These are phyloP conservation scores for Cyrtodaria siliqua DNA, from an alignment of 2,888 invertebrate genomes.

Conservation along the genomic window DNA sequence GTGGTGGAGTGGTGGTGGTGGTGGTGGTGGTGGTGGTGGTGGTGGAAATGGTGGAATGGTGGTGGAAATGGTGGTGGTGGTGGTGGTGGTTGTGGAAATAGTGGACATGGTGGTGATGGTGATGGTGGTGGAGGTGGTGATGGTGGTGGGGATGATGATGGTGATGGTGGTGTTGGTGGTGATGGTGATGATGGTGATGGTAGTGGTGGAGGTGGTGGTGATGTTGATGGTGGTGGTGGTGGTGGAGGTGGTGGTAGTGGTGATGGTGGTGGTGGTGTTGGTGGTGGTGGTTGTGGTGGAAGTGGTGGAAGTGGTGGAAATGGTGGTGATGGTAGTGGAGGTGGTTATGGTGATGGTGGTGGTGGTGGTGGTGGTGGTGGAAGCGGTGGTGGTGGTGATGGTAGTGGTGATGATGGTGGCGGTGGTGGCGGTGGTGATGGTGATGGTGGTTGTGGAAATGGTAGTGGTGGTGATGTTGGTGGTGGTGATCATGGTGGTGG, in stretches of 20 bases:
- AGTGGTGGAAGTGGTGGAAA: background rate
- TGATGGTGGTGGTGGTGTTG: constrained; percentile 5
- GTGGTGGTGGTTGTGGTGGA: background rate
- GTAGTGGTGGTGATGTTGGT: constrained; percentile 1
- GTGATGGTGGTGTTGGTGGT: too few species aligned
- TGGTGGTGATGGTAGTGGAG: background rate
- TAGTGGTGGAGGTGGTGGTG: background rate
- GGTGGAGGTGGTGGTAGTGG: background rate
- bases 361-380: constrained; percentile 1
- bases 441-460: background rate
- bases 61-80: too few species aligned
- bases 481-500: background rate
- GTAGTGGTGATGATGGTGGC: constrained; percentile 1
- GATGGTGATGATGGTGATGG: too few species aligned
- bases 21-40: too few species aligned
- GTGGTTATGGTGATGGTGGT: background rate
- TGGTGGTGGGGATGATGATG: too few species aligned
- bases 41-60: too few species aligned
- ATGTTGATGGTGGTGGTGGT: constrained; percentile 4
- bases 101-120: too few species aligned
- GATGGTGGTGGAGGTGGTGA: too few species aligned
- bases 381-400: background rate
- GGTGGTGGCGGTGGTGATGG: background rate
- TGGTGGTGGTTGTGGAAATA: too few species aligned
- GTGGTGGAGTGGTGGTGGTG: too few species aligned